Percentiles rank a stretch among this genome's conserved stretches.
phyloP scores from a whole-genome alignment of 2,888 invertebrate species.

The Thecocarcelia acutangulata region DNA sequence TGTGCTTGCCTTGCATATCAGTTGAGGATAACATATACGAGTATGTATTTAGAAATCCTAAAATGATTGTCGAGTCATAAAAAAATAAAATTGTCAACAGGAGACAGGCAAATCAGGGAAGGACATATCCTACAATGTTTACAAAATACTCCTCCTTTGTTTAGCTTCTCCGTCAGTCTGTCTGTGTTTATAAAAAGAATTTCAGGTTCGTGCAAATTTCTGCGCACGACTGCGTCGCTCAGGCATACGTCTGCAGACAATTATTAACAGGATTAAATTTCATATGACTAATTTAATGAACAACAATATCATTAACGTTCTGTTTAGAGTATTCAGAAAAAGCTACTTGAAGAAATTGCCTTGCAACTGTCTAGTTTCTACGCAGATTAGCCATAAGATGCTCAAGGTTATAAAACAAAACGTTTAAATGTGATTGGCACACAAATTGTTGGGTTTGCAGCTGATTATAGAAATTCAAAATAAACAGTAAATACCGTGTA shows the following conservation, averaged over 20 bases:
- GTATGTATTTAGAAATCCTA: slow-evolving; percentile 69
- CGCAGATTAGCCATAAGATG: no score
- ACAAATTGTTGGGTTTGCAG: no score
- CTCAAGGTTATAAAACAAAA: no score
- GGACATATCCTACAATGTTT: slow-evolving; percentile 53
- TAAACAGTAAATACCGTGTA: no score
- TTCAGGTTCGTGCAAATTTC: slow-evolving; percentile 74
- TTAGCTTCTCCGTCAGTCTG: neutral
- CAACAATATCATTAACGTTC: no score
- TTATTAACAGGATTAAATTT: slow-evolving; percentile 60
- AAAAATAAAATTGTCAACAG: slow-evolving; percentile 79
- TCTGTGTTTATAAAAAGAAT: slow-evolving; percentile 11
- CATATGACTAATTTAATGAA: slow-evolving; percentile 66
- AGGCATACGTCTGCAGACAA: slow-evolving; percentile 73
- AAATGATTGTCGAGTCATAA: slow-evolving; percentile 80
- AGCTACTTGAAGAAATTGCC: no score
- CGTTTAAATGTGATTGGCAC: no score
- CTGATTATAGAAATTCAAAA: no score
- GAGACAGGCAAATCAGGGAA: slow-evolving; percentile 71
- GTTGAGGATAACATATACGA: neutral
- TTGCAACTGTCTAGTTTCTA: no score
- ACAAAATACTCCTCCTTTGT: slow-evolving; percentile 56
- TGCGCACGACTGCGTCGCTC: slow-evolving; percentile 72
- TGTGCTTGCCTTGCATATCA: slow-evolving; percentile 13
- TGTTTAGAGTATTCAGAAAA: no score